Percentiles rank a stretch among this genome's conserved stretches.
Evolutionary conservation across 2,797 vertebrate genomes (phyloP).

Genomic region (Nyctibius grandis): DNA sequence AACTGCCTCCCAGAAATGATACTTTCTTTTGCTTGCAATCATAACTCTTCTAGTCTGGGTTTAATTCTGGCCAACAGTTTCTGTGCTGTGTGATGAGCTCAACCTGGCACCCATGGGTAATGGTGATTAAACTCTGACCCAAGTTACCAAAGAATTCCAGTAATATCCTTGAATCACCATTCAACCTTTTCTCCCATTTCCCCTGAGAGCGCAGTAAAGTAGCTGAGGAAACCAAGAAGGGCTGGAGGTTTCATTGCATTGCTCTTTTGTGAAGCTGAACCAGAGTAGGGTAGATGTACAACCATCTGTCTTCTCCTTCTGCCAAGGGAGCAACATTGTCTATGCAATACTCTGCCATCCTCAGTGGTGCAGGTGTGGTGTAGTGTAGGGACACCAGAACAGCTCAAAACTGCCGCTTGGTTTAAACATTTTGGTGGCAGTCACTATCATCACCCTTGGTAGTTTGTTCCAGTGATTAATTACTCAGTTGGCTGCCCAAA

Average conservation of each 20-base stretch:
- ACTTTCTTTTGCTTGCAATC: neutral
- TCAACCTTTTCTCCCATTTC: neutral
- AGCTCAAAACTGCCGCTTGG: neutral
- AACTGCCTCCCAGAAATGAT: neutral
- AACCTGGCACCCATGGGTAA: neutral
- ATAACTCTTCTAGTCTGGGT: neutral
- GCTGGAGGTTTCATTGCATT: neutral
- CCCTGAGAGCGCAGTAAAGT: neutral
- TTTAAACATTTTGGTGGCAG: neutral
- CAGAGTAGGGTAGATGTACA: neutral
- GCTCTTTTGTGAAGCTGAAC: neutral
- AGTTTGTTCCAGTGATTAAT: neutral
- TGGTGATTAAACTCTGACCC: neutral
- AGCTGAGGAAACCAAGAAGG: neutral
- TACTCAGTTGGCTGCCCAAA: neutral
- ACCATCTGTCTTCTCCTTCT: fast-evolving
- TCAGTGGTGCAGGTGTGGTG: neutral
- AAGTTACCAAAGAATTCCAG: neutral
- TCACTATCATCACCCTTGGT: neutral
- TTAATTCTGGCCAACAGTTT: neutral
- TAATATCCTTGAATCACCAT: neutral
- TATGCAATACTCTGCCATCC: neutral
- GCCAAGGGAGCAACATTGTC: fast-evolving
- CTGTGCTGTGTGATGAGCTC: neutral
- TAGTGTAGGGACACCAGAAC: neutral